phyloP scores from a whole-genome alignment of 2,888 invertebrate genomes.

The Ennomos quercinarius region DNA sequence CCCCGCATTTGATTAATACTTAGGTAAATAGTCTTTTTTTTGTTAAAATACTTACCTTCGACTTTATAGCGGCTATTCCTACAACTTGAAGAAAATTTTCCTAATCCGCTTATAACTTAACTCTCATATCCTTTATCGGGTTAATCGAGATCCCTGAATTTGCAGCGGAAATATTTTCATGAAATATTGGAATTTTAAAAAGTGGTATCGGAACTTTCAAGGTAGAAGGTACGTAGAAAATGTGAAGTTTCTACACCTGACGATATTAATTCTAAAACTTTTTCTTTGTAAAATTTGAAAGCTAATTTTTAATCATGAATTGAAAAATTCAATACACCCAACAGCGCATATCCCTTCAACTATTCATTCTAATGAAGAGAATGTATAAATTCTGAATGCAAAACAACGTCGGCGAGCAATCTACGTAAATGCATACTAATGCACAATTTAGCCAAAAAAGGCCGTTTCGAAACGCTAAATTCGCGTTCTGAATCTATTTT shows the following conservation, averaged over 20 bases:
- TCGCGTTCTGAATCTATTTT: slow-evolving; percentile 25
- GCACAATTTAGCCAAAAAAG: slow-evolving; percentile 45
- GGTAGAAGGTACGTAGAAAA: not conserved
- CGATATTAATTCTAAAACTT: not conserved
- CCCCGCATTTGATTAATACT: no score
- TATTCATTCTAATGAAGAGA: slow-evolving; percentile 30
- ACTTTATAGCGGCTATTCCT: no score
- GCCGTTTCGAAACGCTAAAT: slow-evolving; percentile 36
- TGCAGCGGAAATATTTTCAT: slow-evolving; percentile 24
- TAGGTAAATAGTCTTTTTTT: no score
- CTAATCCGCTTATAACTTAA: slow-evolving; percentile 6
- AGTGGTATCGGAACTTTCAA: slow-evolving; percentile 26
- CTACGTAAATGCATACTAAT: slow-evolving; percentile 49
- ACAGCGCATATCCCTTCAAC: slow-evolving; percentile 26
- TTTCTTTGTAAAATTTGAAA: no score
- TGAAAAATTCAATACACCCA: slow-evolving; percentile 17
- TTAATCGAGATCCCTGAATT: slow-evolving; percentile 28
- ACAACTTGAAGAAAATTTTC: no score
- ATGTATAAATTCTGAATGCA: slow-evolving; percentile 37
- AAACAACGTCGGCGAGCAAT: slow-evolving; percentile 38
- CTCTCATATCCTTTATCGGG: slow-evolving; percentile 13
- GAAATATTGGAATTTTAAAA: slow-evolving; percentile 34
- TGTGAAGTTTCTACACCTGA: no score
- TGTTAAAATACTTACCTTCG: no score
- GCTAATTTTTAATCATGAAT: no score